Evolutionary conservation across 2,888 invertebrate species (phyloP).

Genomic region (Neoitamus cyanurus): DNA sequence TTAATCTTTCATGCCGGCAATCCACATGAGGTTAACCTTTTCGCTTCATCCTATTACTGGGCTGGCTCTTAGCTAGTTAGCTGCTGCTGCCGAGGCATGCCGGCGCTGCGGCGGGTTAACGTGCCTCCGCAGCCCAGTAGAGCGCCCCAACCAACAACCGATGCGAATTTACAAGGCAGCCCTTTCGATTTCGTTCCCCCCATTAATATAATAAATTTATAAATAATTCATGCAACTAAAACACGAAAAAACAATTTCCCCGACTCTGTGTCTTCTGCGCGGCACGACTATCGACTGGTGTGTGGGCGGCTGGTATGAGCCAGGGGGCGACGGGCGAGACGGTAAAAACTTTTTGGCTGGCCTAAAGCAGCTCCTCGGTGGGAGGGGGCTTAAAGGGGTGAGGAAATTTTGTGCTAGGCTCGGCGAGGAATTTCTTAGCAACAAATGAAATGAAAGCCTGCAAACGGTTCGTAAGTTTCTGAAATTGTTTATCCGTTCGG

Average conservation of each 20-base stretch:
- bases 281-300: neutral
- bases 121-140: neutral
- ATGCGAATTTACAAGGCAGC: slow-evolving; percentile 31
- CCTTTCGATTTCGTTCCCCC: slow-evolving; percentile 46
- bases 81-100: slow-evolving; percentile 12
- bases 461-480: neutral
- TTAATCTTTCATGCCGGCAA: slow-evolving; percentile 41
- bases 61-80: slow-evolving; percentile 34
- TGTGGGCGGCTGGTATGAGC: neutral
- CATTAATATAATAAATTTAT: slow-evolving; percentile 58
- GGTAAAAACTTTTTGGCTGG: neutral
- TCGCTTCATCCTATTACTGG: neutral
- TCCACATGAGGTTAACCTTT: slow-evolving; percentile 45
- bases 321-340: neutral
- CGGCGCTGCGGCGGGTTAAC: neutral
- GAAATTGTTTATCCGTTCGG: neutral
- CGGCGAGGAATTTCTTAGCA: neutral
- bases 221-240: slow-evolving; percentile 58
- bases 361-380: neutral
- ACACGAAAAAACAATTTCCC: slow-evolving; percentile 55
- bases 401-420: neutral
- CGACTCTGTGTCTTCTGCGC: neutral
- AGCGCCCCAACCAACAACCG: neutral
- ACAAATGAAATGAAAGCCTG: slow-evolving; percentile 1
- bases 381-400: neutral